Evolutionary conservation across 2,797 vertebrate genomes (phyloP).

Genomic region (Danio albolineatus): DNA sequence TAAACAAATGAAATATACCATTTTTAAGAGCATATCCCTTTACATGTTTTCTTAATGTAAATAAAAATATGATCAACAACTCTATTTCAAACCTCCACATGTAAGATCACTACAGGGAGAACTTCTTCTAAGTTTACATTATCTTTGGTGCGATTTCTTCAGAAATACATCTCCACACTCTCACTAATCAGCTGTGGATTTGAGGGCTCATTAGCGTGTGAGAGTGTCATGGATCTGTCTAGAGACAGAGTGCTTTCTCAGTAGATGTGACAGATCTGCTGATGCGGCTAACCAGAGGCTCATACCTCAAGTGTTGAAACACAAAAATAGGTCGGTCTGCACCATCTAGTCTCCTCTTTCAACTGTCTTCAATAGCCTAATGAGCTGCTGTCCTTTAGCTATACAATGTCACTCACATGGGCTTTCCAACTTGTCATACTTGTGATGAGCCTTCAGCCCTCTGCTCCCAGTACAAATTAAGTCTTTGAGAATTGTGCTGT

Average conservation of each 20-base stretch:
- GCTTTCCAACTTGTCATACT: conserved; percentile 44
- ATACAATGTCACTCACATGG: conserved; percentile 71
- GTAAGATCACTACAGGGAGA: conserved; percentile 8
- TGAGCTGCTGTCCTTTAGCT: conserved; percentile 67
- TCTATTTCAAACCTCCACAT: not conserved
- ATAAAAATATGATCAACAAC: not conserved
- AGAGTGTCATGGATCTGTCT: conserved; percentile 59
- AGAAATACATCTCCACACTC: conserved; percentile 11
- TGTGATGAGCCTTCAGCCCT: conserved; percentile 15
- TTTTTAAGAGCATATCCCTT: too few relatives aligned
- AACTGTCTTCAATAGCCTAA: conserved; percentile 72
- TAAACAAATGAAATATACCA: too few relatives aligned
- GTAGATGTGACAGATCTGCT: conserved; percentile 61
- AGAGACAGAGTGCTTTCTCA: conserved; percentile 48
- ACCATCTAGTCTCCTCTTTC: conserved; percentile 55
- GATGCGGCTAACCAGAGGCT: conserved; percentile 65
- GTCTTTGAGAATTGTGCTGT: not conserved
- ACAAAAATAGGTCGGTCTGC: conserved; percentile 68
- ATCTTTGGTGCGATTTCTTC: not conserved
- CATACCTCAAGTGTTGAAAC: conserved; percentile 65
- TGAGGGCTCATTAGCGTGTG: conserved; percentile 56
- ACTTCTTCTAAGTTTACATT: not conserved
- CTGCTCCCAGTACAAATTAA: conserved; percentile 19
- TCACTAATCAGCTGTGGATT: conserved; percentile 39
- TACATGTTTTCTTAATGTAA: not conserved